Conservation (phyloP, 1,140 invertebrate species). For the Propsilocerus akamusi region DNA sequence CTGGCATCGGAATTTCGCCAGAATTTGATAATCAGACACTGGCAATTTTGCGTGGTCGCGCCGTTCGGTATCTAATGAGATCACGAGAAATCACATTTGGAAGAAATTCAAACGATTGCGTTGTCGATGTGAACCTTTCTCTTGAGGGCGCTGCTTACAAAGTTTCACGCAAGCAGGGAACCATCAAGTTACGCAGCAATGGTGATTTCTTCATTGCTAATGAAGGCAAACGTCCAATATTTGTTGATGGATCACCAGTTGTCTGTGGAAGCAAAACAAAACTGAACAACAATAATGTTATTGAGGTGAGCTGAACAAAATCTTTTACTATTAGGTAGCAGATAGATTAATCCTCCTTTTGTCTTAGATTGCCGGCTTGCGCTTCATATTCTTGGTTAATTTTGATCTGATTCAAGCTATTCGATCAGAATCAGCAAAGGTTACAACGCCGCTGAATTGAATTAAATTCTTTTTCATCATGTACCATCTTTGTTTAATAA, state of each 20-base stretch:
- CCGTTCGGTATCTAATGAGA: conserved; percentile 87
- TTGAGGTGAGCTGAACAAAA: conserved; percentile 49
- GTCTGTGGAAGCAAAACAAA: conserved; percentile 70
- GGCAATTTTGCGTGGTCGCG: conserved; percentile 77
- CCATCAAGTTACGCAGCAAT: conserved; percentile 75
- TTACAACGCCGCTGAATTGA: conserved; percentile 27
- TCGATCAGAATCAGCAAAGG: conserved; percentile 60
- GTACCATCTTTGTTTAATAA: neutral
- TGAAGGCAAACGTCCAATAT: conserved; percentile 87
- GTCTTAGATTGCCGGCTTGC: conserved; percentile 62
- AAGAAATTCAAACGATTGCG: conserved; percentile 69
- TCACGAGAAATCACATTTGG: conserved; percentile 92
- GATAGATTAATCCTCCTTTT: conserved; percentile 8
- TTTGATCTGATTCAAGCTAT: conserved; percentile 77
- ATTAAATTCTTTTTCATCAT: conserved; percentile 5
- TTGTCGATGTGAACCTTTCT: conserved; percentile 85
- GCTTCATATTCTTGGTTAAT: conserved; percentile 86
- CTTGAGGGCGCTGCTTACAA: conserved; percentile 79
- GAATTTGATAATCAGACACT: conserved; percentile 85
- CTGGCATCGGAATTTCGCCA: conserved; percentile 53
- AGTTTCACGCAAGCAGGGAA: conserved; percentile 70
- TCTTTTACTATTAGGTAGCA: neutral
- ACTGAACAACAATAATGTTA: conserved; percentile 81
- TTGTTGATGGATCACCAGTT: conserved; percentile 81
- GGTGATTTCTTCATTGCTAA: conserved; percentile 90